Evolutionary conservation across 2,888 invertebrate genomes (phyloP), one percentile per base, ranked within the genome.

Genomic region (Zygothrica quintamaculata): DNA sequence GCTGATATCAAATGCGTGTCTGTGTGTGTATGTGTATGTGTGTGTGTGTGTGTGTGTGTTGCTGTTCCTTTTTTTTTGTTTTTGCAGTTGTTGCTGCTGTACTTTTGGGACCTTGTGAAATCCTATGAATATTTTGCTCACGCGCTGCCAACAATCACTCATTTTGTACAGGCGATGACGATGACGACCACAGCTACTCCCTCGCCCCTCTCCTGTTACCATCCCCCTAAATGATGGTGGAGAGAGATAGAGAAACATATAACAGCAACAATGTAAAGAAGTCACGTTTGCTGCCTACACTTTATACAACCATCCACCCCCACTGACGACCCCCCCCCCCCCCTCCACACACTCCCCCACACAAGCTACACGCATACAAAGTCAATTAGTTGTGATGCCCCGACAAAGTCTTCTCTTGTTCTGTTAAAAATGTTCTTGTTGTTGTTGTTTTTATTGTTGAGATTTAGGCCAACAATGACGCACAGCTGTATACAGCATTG

Each of bases 391-490:
- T 76, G 76, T 74, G 82, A 78, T 80, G 84, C 71, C 58, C 40
- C 72, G 56, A 16, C 66, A 52, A 65, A 71, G 72, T 57, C 66
- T 69, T 72, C 44, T 56, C 55, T 43, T 53, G 58, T 55, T 36
- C 57, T 34, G 48, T 56, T 50, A 25, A 18, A 6, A 15, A 29
- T 13, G 8, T 5, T 37, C 12, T 37, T 26, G 11, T 13, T 22
- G 13, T 31, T 13, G 8, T 12, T 56, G 39, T 57, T 58, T 39
- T 55, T 77, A 55, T 52, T 66, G 65, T 65, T 31, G 26, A 74
- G 73, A 75, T 81, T 69, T 76, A 84, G 81, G 81, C 85, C 81
- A 84, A 78, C 76, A 84, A 76, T 84, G 81, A 81, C 81, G 81
- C 81, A 81, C 82, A 81, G 65, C 53, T 36, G 55, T 25, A 34